These are phyloP conservation scores for Oophaga sylvatica DNA, from an alignment of 2,797 vertebrate species.

Conservation along the genomic window DNA sequence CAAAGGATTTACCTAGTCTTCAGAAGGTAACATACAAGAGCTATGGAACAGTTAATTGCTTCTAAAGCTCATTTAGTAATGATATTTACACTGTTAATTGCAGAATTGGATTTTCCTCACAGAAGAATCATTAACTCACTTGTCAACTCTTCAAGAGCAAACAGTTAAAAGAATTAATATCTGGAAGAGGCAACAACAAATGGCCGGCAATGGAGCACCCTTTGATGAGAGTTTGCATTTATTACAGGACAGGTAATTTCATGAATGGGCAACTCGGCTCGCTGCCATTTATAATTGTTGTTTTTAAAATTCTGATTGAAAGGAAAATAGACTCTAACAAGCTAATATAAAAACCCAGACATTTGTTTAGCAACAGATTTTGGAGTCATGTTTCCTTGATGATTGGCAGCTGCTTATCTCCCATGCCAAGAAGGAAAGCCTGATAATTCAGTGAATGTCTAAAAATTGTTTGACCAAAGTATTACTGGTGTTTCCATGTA, in stretches of 20 bases:
- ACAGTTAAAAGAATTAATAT: slow-evolving; percentile 82
- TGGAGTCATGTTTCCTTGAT: too few species aligned
- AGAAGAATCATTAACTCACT: slow-evolving; percentile 75
- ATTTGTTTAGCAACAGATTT: too few species aligned
- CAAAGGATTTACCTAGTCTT: slow-evolving; percentile 23
- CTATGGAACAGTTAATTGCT: background rate
- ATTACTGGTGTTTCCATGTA: background rate
- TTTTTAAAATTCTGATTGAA: background rate
- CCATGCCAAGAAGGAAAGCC: background rate
- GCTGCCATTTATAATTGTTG: background rate
- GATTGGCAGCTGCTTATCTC: background rate
- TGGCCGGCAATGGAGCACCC: slow-evolving; percentile 82
- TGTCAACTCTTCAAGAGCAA: slow-evolving; percentile 79
- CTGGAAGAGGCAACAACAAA: slow-evolving; percentile 90
- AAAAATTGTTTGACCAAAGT: background rate
- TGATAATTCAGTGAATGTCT: background rate
- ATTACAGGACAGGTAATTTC: slow-evolving; percentile 77
- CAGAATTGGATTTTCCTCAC: slow-evolving; percentile 78
- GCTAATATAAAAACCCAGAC: background rate
- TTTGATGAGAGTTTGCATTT: slow-evolving; percentile 83
- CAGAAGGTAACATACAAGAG: slow-evolving; percentile 17
- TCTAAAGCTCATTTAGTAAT: background rate
- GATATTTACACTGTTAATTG: background rate
- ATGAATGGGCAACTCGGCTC: background rate
- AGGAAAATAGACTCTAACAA: background rate